These are phyloP conservation scores for Lamprologus speciosus DNA, from an alignment of 2,113 vertebrate species.

Conservation along the genomic window DNA sequence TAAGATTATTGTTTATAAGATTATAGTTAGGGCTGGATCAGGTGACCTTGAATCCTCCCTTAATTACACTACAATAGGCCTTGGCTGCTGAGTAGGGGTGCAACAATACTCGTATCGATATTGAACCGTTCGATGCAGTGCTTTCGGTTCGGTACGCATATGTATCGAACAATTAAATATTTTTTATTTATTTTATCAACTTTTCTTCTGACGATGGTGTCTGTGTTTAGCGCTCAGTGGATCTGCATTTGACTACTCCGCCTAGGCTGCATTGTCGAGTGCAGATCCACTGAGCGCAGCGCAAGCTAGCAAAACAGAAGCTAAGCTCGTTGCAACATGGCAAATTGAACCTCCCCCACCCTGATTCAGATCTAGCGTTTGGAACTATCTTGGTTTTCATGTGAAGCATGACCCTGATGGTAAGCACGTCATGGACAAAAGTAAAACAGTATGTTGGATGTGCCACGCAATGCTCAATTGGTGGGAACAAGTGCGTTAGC, in stretches of 20 bases:
- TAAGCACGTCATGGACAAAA: no score
- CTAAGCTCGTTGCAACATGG: no score
- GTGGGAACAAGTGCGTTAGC: no score
- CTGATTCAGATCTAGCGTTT: fast-evolving
- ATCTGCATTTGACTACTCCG: background rate
- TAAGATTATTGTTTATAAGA: background rate
- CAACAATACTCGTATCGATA: background rate
- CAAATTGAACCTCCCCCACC: no score
- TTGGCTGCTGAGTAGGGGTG: background rate
- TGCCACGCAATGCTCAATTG: no score
- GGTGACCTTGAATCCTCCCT: background rate
- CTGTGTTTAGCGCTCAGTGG: background rate
- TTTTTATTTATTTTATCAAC: background rate
- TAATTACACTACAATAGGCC: background rate
- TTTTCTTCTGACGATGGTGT: background rate
- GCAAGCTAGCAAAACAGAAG: background rate
- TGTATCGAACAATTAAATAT: fast-evolving
- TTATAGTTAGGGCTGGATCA: background rate
- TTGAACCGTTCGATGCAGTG: background rate
- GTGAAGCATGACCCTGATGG: no score
- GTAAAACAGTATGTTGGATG: no score
- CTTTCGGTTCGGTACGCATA: background rate
- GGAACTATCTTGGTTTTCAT: no score
- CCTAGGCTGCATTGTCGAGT: background rate
- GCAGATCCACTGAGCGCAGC: background rate